Conservation (phyloP, 1,140 invertebrate genomes). For the Brachionus plicatilis region DNA sequence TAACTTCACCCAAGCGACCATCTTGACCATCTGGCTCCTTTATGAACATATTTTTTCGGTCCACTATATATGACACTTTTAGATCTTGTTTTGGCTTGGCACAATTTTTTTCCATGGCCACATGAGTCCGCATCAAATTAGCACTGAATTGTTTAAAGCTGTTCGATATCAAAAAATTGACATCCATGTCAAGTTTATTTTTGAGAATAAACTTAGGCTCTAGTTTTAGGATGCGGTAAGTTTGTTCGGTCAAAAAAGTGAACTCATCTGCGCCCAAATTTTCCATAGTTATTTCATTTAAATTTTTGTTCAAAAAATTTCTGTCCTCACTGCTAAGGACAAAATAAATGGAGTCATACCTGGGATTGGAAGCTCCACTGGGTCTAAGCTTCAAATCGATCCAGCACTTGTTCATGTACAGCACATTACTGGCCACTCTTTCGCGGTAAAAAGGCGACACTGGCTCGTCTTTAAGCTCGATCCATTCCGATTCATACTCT, state of each 20-base stretch:
- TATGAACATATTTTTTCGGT: background rate
- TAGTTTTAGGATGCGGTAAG: background rate
- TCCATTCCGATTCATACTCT: constrained; percentile 31
- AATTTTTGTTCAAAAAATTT: constrained; percentile 18
- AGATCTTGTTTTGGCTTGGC: background rate
- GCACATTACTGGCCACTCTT: background rate
- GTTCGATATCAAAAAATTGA: background rate
- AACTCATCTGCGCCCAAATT: background rate
- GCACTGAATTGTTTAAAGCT: background rate
- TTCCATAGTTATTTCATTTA: background rate
- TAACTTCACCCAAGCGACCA: background rate
- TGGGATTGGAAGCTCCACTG: background rate
- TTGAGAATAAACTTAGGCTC: constrained; percentile 4
- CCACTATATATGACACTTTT: background rate
- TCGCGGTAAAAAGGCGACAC: constrained; percentile 37
- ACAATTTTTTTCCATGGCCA: background rate
- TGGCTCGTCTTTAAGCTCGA: constrained; percentile 33
- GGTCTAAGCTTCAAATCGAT: constrained; percentile 14
- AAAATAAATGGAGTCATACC: constrained; percentile 2
- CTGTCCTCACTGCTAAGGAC: background rate
- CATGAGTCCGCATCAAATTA: background rate
- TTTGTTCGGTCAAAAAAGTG: background rate
- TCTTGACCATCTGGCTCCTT: background rate
- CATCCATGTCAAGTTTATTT: background rate
- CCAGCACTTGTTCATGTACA: constrained; percentile 34